Percentiles rank a stretch among this genome's conserved stretches.
phyloP scores from a whole-genome alignment of 2,113 vertebrate species.

The Toxostoma redivivum region DNA sequence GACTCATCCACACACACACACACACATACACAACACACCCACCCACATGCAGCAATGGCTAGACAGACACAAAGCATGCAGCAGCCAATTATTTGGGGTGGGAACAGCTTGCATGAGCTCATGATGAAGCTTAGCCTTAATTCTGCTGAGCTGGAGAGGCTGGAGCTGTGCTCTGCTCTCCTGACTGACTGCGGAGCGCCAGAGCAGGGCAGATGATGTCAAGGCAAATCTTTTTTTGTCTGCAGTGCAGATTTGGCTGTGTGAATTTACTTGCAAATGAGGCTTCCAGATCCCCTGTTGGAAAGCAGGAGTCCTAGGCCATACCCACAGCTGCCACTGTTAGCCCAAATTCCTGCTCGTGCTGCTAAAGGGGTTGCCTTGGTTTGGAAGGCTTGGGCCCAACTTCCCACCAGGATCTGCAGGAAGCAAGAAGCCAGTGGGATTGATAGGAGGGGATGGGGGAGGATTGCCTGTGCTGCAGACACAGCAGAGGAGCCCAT shows the following conservation, averaged over 20 bases:
- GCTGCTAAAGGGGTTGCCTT: background rate
- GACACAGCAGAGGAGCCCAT: background rate
- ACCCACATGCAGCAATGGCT: conserved; percentile 61
- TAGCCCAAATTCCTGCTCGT: background rate
- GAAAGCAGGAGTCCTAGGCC: background rate
- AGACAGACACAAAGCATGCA: conserved; percentile 71
- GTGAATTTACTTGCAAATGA: conserved; percentile 48
- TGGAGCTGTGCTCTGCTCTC: conserved; percentile 2
- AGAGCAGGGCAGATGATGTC: conserved; percentile 35
- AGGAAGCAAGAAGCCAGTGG: background rate
- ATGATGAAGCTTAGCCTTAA: conserved; percentile 34
- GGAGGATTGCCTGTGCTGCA: background rate
- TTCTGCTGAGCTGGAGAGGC: conserved; percentile 10
- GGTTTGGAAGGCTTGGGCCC: background rate
- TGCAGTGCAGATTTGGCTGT: conserved; percentile 31
- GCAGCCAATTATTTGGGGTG: conserved; percentile 63
- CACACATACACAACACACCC: conserved; percentile 68
- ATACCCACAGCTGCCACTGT: background rate
- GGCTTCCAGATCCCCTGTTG: background rate
- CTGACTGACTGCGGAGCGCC: conserved; percentile 17
- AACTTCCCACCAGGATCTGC: background rate
- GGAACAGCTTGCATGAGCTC: conserved; percentile 52
- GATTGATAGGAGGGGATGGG: background rate
- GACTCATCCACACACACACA: conserved; percentile 59
- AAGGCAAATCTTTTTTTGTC: conserved; percentile 35